Conservation (phyloP, 2,888 invertebrate genomes). For the Lycaena phlaeas region DNA sequence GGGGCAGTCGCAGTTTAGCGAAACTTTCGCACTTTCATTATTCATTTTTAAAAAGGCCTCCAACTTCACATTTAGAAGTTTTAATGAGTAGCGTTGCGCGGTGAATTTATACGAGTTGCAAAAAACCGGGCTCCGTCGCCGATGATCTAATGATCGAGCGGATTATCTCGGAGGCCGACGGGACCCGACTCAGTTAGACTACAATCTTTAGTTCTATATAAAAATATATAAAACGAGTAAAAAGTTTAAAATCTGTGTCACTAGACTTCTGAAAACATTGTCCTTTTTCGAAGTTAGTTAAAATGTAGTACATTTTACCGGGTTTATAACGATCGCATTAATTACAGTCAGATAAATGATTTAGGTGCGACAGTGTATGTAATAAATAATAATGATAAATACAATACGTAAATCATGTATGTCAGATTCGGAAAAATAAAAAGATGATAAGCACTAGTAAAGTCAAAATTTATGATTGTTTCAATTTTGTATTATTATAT, state of each 20-base stretch:
- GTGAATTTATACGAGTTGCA: slow-evolving; percentile 6
- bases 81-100: slow-evolving; percentile 4
- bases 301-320: too few relatives aligned
- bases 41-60: slow-evolving; percentile 3
- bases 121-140: not conserved
- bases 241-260: too few relatives aligned
- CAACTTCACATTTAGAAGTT: not conserved
- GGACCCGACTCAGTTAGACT: not conserved
- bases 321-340: too few relatives aligned
- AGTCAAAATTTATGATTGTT: too few relatives aligned
- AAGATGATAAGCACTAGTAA: too few relatives aligned
- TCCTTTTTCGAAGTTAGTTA: too few relatives aligned
- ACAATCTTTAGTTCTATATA: not conserved
- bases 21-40: not conserved
- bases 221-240: not conserved
- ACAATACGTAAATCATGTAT: too few relatives aligned
- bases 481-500: too few relatives aligned
- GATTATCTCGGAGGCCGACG: not conserved
- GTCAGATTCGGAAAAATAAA: too few relatives aligned
- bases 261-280: not conserved
- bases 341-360: too few relatives aligned
- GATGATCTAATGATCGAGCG: not conserved
- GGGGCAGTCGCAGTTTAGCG: not conserved
- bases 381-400: too few relatives aligned
- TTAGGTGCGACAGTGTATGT: too few relatives aligned